Percentiles rank a stretch among this genome's conserved stretches.
Conservation (phyloP, 2,888 invertebrate genomes). For the Psococerastis gibbosa region DNA sequence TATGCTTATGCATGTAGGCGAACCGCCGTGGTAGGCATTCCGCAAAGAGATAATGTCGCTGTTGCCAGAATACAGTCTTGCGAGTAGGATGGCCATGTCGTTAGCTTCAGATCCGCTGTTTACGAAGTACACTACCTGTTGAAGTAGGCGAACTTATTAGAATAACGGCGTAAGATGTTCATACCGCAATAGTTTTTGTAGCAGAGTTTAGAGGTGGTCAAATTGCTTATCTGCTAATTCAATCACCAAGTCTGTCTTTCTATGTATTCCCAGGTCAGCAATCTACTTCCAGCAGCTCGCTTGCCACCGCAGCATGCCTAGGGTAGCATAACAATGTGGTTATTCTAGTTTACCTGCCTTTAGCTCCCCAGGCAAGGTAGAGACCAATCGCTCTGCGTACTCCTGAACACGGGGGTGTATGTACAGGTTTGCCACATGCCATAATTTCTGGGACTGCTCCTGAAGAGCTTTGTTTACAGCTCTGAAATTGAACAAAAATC, state of each 20-base stretch:
- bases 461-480: conserved; percentile 58
- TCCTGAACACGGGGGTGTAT: conserved; percentile 78
- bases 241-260: too few relatives aligned
- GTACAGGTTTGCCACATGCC: conserved; percentile 88
- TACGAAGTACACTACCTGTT: conserved; percentile 78
- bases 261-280: too few relatives aligned
- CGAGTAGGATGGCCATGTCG: conserved; percentile 77
- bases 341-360: conserved; percentile 37
- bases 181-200: too few relatives aligned
- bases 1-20: conserved; percentile 60
- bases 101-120: conserved; percentile 98
- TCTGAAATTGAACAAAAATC: too few relatives aligned
- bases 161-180: too few relatives aligned
- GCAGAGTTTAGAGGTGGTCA: too few relatives aligned
- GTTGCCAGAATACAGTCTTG: conserved; percentile 67
- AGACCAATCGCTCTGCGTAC: conserved; percentile 63
- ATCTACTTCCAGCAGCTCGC: too few relatives aligned
- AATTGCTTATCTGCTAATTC: too few relatives aligned
- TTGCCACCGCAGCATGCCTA: too few relatives aligned
- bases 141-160: too few relatives aligned
- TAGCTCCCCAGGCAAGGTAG: conserved; percentile 67
- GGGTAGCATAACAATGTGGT: background rate
- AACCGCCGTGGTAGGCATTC: conserved; percentile 86
- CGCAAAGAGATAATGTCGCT: conserved; percentile 70
- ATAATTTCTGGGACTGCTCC: conserved; percentile 53